These are phyloP conservation scores for Parus major DNA, from an alignment of 2,113 vertebrate species.

Conservation along the genomic window DNA sequence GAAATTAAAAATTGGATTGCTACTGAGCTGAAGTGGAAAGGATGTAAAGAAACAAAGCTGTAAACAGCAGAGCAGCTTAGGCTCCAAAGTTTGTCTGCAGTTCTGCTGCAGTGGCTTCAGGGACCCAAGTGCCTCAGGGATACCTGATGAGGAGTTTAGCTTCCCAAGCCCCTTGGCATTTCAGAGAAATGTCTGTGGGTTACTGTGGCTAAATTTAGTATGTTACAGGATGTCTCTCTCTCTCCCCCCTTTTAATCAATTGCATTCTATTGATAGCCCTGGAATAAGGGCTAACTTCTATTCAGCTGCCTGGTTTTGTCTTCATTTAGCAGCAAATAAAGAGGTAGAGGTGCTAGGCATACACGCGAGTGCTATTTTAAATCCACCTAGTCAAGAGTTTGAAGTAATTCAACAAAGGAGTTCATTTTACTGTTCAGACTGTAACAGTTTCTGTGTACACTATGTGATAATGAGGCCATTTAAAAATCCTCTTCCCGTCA, in stretches of 20 bases:
- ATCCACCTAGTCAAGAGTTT: neutral
- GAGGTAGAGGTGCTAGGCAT: neutral
- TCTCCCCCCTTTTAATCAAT: neutral
- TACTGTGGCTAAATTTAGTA: neutral
- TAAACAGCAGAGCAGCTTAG: neutral
- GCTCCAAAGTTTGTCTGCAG: neutral
- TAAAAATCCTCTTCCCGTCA: constrained; percentile 17
- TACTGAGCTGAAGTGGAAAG: neutral
- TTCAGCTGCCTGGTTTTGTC: neutral
- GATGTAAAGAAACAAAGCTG: neutral
- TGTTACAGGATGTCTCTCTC: neutral
- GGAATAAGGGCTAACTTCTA: neutral
- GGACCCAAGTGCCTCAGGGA: neutral
- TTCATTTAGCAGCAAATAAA: neutral
- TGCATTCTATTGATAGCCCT: neutral
- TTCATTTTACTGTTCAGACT: neutral
- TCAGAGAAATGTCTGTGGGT: neutral
- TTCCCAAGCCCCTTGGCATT: neutral
- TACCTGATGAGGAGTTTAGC: neutral
- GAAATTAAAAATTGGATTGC: constrained; percentile 19
- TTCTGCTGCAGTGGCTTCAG: neutral
- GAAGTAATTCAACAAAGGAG: neutral
- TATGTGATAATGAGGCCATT: constrained; percentile 31
- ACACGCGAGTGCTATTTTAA: neutral
- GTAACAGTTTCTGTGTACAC: neutral